phyloP scores from a whole-genome alignment of 2,888 invertebrate species.

The Nephrotoma guestfalica region DNA sequence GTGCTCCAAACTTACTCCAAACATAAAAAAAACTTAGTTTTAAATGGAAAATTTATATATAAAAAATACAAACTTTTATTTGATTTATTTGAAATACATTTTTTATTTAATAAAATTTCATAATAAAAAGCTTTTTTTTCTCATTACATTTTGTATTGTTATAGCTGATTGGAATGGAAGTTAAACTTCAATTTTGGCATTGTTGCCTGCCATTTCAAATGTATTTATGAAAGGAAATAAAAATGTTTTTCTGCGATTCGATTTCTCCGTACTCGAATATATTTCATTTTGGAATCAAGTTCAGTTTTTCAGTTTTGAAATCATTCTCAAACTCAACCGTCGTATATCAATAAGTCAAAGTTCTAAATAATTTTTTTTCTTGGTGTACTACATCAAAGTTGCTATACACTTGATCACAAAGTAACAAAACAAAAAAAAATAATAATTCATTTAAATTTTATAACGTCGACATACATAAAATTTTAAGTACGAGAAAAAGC shows the following conservation, averaged over 20 bases:
- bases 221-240: too few species aligned
- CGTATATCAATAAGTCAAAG: background rate
- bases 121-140: background rate
- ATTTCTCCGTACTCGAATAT: too few species aligned
- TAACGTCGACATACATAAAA: too few species aligned
- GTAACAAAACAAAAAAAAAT: too few species aligned
- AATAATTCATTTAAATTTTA: too few species aligned
- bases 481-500: background rate
- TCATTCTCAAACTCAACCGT: too few species aligned
- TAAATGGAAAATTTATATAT: background rate
- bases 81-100: background rate
- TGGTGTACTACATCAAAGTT: too few species aligned
- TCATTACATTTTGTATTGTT: background rate
- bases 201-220: too few species aligned
- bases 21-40: background rate
- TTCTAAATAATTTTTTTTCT: background rate
- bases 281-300: too few species aligned
- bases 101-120: background rate
- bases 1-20: background rate
- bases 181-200: background rate
- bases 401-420: too few species aligned
- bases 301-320: too few species aligned
- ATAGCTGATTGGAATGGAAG: background rate
- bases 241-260: too few species aligned
- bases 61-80: background rate